Evolutionary conservation across 2,797 vertebrate genomes (phyloP), one percentile per base, ranked within the genome.

Genomic region (Coregonus ussuriensis): DNA sequence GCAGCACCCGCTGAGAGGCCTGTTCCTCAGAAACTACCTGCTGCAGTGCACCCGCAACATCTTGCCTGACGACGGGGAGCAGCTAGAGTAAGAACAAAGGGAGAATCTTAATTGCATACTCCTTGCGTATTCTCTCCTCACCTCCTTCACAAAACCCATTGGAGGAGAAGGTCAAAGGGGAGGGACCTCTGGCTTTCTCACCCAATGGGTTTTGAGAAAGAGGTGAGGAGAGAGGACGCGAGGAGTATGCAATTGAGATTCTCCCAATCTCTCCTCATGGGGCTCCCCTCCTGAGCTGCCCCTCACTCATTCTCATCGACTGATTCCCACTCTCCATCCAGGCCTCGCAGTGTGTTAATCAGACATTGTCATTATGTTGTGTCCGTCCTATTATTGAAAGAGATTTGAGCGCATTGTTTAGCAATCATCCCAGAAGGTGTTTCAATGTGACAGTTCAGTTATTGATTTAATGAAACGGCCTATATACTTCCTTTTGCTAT

Each of bases 31-130:
- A 72, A 99, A 99, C 92, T 99, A 99, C 89, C 94, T 99, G 76
- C 88, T 99, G 82, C 98, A 99, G 87, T 99, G 98, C 88, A 99
- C 98, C 25, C 95, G 98, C 82, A 99, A 99, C 89, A 99, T 99
- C 70, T 93, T 99, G 75, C 98, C 98, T 0, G 98, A 99, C 77
- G 98, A 99, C 63, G 97, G 97, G 54, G 97, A 99, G 83, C 96
- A 96, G 88, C 14, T 94, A 31, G 96, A 99, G 98, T 97, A 94
- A 91, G 96, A 47, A 47, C 41, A 47, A 11, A 47, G 41, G 41
- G 41, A 47, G 9, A 47, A 11, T 47, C 9, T 47, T 0, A 47
- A 47, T 47, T 47, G 41, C 41, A 47, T 47, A 47, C 2, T 13
- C 41, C 11, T 47, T 13, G 9, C 9, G 11, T 47, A 2, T 6